Base-by-base conservation (phyloP, 2,888 invertebrate genomes). In the Tachina grossa region DNA sequence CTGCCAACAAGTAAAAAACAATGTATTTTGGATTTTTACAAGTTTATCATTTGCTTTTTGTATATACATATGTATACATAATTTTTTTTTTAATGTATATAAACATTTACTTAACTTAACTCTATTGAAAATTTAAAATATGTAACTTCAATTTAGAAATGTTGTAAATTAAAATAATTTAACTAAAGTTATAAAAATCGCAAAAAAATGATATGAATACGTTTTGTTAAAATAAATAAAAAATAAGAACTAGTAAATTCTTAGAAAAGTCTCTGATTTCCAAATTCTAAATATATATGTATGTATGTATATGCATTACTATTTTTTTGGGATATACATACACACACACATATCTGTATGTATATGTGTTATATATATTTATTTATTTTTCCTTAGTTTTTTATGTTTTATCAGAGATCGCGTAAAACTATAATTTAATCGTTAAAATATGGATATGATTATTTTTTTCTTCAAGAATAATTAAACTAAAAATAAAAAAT, bases 361-460 rank as follows among this genome's bases (percentile, higher is more conserved):
- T 14, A 11, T 49, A 1, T 22, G 9, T 49, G n/a, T n/a, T 39
- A 49, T 61, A 69, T 1, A 31, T 49, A 66, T 45, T 31, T 31
- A 31, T 49, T 61, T 49, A 19, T 43, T 68, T 31, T 53, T 51
- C 68, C 9, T 41, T 47, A 65, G 74, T 69, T 68, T 69, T 68
- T 31, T 63, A 72, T 61, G 6, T 43, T 69, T 69, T 71, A 72
- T 66, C 77, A 83, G 83, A 83, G 83, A 83, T 83, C 83, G 51
- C 59, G 43, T 51, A 59, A 83, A 83, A 81, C 68, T 59, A 81
- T 76, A 59, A 69, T 63, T 78, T 78, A 75, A 79, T 9, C n/a
- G 14, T 78, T 82, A 63, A 78, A 69, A 39, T 74, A 75, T 76
- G 79, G 82, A 85, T 85, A 85, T 85, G 85, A 79, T 85, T 75